Conservation (phyloP, 2,888 invertebrate genomes). For the Andrena fulva region DNA sequence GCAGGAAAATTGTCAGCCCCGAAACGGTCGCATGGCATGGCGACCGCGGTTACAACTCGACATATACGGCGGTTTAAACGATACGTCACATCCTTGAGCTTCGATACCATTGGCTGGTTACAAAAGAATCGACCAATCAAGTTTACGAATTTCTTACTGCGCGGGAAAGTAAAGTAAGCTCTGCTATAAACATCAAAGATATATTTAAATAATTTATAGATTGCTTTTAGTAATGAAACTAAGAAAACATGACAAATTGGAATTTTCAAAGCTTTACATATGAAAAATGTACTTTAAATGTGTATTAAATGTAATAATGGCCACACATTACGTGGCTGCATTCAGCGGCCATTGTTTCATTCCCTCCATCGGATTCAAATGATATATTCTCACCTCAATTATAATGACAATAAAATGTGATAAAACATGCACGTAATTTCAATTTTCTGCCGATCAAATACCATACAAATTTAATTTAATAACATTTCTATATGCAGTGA, state of each 20-base stretch:
- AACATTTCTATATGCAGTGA: not conserved
- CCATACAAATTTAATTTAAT: not conserved
- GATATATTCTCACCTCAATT: not conserved
- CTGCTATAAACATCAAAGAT: not conserved
- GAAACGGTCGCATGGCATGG: constrained; percentile 71
- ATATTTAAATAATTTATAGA: not conserved
- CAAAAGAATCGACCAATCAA: constrained; percentile 48
- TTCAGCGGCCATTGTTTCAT: constrained; percentile 16
- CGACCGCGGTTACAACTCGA: constrained; percentile 68
- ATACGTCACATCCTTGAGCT: constrained; percentile 60
- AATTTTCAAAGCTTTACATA: not conserved
- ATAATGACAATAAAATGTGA: not conserved
- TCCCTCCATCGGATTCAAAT: not conserved
- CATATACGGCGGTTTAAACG: constrained; percentile 67
- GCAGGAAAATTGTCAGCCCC: constrained; percentile 49
- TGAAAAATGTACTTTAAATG: not conserved
- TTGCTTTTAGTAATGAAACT: not conserved
- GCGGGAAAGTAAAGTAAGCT: constrained; percentile 64
- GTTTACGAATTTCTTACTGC: constrained; percentile 27
- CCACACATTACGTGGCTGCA: not conserved
- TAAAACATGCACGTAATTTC: not conserved
- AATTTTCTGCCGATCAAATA: not conserved
- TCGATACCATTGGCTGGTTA: constrained; percentile 50
- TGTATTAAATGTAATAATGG: not conserved
- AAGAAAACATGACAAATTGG: not conserved